phyloP scores from a whole-genome alignment of 2,888 invertebrate species.

The Apodemia mormo region DNA sequence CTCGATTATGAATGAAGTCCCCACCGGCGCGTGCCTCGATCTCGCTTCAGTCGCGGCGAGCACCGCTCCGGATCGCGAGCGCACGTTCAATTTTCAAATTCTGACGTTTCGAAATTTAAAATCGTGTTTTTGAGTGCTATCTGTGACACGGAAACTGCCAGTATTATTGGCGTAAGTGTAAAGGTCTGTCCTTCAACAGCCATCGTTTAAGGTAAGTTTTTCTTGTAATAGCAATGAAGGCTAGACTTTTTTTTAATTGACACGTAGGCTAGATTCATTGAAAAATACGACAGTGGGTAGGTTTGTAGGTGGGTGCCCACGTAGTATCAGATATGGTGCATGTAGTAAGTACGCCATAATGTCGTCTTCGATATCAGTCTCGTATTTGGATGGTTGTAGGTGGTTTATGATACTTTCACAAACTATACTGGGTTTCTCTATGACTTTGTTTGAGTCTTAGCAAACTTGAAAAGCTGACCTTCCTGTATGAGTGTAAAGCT shows the following conservation, averaged over 20 bases:
- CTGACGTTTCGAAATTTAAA: slow-evolving; percentile 67
- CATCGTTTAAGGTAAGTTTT: slow-evolving; percentile 68
- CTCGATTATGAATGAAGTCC: slow-evolving; percentile 77
- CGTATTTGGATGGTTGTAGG: slow-evolving; percentile 47
- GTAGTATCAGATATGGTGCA: slow-evolving; percentile 66
- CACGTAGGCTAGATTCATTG: slow-evolving; percentile 66
- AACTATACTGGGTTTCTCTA: slow-evolving; percentile 25
- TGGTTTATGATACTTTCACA: slow-evolving; percentile 44
- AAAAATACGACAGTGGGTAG: slow-evolving; percentile 71
- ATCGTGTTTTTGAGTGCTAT: slow-evolving; percentile 58
- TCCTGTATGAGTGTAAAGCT: too few relatives aligned
- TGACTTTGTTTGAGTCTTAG: not conserved
- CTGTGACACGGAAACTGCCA: slow-evolving; percentile 35
- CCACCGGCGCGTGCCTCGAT: slow-evolving; percentile 74
- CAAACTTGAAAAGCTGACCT: not conserved
- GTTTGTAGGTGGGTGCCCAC: slow-evolving; percentile 74
- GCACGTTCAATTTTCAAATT: slow-evolving; percentile 54
- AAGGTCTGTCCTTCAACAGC: slow-evolving; percentile 44
- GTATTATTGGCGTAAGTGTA: slow-evolving; percentile 13
- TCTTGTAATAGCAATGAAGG: slow-evolving; percentile 42
- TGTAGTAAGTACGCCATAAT: slow-evolving; percentile 63
- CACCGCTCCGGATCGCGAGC: slow-evolving; percentile 70
- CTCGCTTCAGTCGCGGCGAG: slow-evolving; percentile 71
- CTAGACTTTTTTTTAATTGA: slow-evolving; percentile 52
- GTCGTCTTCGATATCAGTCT: slow-evolving; percentile 57